phyloP scores from a whole-genome alignment of 1,140 invertebrate species.

The Magallana angulata region DNA sequence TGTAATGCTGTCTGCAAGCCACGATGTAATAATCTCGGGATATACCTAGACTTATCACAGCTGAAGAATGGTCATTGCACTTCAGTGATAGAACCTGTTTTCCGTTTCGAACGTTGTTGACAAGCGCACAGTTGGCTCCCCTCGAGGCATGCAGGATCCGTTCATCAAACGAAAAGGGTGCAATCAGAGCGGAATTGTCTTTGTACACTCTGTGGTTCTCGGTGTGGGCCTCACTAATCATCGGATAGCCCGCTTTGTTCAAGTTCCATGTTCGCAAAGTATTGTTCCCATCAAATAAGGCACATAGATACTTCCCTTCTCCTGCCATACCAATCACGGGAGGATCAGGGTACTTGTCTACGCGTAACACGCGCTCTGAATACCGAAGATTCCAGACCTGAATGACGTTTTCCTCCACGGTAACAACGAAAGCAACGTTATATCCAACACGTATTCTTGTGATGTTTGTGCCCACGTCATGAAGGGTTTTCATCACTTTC shows the following conservation, averaged over 20 bases:
- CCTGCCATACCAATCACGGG: conserved; percentile 69
- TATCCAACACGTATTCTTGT: conserved; percentile 65
- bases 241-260: conserved; percentile 58
- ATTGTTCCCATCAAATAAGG: conserved; percentile 74
- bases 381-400: conserved; percentile 71
- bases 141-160: conserved; percentile 73
- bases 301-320: conserved; percentile 72
- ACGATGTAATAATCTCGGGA: conserved; percentile 75
- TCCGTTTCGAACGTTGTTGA: conserved; percentile 72
- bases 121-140: conserved; percentile 66
- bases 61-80: conserved; percentile 72
- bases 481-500: conserved; percentile 72
- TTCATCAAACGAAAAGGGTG: conserved; percentile 66
- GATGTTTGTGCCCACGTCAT: conserved; percentile 71
- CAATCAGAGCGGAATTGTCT: conserved; percentile 69
- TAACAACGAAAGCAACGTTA: conserved; percentile 68
- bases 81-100: conserved; percentile 69
- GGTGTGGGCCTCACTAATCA: conserved; percentile 65
- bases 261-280: conserved; percentile 74
- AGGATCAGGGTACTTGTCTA: conserved; percentile 72
- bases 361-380: conserved; percentile 61
- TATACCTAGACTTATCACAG: conserved; percentile 70
- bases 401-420: conserved; percentile 71
- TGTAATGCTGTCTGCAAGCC: conserved; percentile 72
- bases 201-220: conserved; percentile 71